phyloP scores from a whole-genome alignment of 2,797 vertebrate genomes.

The Smutsia gigantea region DNA sequence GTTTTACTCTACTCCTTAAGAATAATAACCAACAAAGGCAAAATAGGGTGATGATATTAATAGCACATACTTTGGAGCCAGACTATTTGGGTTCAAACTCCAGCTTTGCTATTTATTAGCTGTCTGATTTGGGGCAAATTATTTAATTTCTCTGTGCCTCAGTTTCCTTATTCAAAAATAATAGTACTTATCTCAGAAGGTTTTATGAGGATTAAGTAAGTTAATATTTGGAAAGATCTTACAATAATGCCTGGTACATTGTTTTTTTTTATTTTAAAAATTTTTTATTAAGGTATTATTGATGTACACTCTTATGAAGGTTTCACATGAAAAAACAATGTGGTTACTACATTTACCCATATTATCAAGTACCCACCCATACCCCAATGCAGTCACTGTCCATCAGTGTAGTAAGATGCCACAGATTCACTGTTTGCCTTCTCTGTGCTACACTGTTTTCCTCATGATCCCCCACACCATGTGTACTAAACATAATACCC shows the following conservation, averaged over 20 bases:
- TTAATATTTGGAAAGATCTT: slow-evolving; percentile 1
- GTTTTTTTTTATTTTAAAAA: too few species aligned
- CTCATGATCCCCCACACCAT: too few species aligned
- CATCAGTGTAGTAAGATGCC: too few species aligned
- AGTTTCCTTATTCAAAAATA: neutral
- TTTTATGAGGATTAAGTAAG: neutral
- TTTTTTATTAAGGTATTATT: too few species aligned
- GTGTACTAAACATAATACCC: too few species aligned
- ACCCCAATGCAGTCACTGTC: too few species aligned
- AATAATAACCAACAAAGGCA: neutral
- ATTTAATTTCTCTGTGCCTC: neutral
- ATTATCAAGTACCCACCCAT: too few species aligned
- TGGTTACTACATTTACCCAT: too few species aligned
- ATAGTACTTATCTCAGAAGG: neutral
- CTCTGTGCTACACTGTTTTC: too few species aligned
- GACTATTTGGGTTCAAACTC: neutral
- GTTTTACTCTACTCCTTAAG: neutral
- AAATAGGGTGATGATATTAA: neutral
- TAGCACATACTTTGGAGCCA: neutral
- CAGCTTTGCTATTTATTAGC: neutral
- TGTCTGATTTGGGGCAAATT: neutral
- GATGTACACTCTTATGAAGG: too few species aligned
- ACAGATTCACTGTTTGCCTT: too few species aligned
- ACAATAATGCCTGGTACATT: neutral
- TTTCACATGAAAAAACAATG: too few species aligned